A percentile compares a stretch with the other conserved stretches of the same genome.
These are phyloP conservation scores for Brevimyrus niger DNA, from an alignment of 2,113 vertebrate species.

Conservation along the genomic window DNA sequence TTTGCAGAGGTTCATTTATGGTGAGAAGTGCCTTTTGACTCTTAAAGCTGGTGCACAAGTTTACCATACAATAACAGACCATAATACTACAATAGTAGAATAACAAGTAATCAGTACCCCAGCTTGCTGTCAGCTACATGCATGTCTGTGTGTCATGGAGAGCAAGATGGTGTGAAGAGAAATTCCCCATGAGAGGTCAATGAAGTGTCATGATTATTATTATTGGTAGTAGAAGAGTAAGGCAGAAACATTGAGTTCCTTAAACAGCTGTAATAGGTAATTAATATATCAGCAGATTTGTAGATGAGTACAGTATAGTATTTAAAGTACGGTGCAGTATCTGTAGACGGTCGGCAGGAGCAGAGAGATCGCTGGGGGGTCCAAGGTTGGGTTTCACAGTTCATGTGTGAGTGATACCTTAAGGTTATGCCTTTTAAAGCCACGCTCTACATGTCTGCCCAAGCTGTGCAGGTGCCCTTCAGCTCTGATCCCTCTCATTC, in stretches of 20 bases:
- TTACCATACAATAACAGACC: not conserved
- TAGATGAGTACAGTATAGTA: not conserved
- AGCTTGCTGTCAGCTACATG: no score
- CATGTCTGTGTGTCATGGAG: no score
- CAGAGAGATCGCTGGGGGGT: not conserved
- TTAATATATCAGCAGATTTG: not conserved
- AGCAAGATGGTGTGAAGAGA: no score
- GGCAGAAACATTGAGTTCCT: not conserved
- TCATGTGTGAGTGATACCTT: not conserved
- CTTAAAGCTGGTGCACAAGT: not conserved
- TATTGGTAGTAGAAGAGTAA: not conserved
- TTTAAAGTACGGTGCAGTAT: not conserved
- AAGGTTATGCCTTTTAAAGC: not conserved
- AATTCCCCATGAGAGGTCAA: no score
- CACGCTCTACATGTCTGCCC: not conserved
- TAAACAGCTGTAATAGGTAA: not conserved
- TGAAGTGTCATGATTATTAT: no score
- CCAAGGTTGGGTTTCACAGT: not conserved
- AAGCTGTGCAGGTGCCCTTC: not conserved
- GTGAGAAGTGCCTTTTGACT: not conserved
- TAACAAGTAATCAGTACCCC: no score
- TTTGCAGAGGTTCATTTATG: not conserved
- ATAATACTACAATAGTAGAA: not conserved
- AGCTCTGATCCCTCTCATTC: not conserved
- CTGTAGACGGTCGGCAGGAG: not conserved